Conservation (phyloP, 2,113 vertebrate species). For the Pogona vitticeps region DNA sequence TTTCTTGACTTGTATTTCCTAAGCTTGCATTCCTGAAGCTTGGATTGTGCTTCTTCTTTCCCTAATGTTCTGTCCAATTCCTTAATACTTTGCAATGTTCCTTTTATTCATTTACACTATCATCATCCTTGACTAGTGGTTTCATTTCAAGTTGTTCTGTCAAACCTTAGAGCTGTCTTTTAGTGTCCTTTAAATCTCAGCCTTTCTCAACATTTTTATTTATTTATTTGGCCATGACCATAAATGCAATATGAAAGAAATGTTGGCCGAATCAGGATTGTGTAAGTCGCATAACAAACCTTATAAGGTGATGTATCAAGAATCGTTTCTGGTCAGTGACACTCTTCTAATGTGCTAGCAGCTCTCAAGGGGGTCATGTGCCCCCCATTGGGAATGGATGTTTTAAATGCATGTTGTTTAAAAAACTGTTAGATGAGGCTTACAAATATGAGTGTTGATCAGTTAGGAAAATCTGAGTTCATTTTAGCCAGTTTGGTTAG, state of each 20-base stretch:
- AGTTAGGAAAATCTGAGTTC: not conserved
- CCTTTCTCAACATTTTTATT: too few relatives aligned
- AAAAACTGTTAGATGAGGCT: not conserved
- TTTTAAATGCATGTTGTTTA: not conserved
- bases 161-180: not conserved
- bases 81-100: constrained; percentile 21
- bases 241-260: too few relatives aligned
- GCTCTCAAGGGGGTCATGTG: too few relatives aligned
- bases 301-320: too few relatives aligned
- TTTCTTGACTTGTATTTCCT: not conserved
- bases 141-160: constrained; percentile 23
- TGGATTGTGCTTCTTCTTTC: not conserved
- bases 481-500: not conserved
- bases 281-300: too few relatives aligned
- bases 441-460: not conserved
- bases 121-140: not conserved
- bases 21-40: not conserved
- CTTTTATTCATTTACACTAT: constrained; percentile 41
- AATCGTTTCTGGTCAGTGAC: too few relatives aligned
- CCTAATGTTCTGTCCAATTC: constrained; percentile 35
- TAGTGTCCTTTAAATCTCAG: not conserved
- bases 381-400: too few relatives aligned
- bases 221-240: too few relatives aligned
- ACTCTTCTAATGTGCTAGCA: too few relatives aligned
- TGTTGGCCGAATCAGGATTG: too few relatives aligned